Base-by-base conservation (phyloP, 2,888 invertebrate genomes). In the Cecidostiba fungosa region DNA sequence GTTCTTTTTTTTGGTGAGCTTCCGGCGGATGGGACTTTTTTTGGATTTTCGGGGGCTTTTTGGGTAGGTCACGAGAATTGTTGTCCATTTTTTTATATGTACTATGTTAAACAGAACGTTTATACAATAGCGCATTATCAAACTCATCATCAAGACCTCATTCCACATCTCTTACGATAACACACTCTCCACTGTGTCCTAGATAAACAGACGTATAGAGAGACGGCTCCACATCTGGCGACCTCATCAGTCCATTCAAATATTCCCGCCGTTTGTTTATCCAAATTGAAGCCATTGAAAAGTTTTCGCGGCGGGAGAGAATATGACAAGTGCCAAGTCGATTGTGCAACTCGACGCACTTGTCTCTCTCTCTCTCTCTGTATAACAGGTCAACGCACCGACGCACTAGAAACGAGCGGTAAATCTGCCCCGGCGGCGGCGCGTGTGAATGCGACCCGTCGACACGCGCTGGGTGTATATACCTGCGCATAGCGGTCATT, bases 301-400 rank as follows among this genome's bases (percentile, higher is more conserved):
- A 59, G 54, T 59, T 59, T 43, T 59, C n/a, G 54, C 54, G 54
- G 6, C 43, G 12, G 43, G 43, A 43, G 54, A 54, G 54, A 36
- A 32, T 36, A 70, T 32, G 32, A 47, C 36, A 39, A 62, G 12
- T 74, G 73, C 84, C 84, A 78, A 78, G 78, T 66, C 32, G 50
- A 83, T 87, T 87, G 83, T 85, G 82, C 82, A 86, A 86, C 82
- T 26, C 54, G 81, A 79, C 74, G 83, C 87, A 85, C 85, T 87
- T 85, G 84, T 73, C 69, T 77, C 73, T 59, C 6, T 6, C n/a
- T n/a, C 54, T 54, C 50, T 43, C 23, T 47, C 12, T 39, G 19
- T 69, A 39, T 82, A 77, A 36, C 85, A 73, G 85, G 85, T 87
- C 85, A 85, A 85, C 78, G 87, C 77, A 82, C 87, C 23, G 43